Percentiles rank a stretch among this genome's conserved stretches.
phyloP scores from a whole-genome alignment of 2,888 invertebrate species.

The Phymatocera aterrima region DNA sequence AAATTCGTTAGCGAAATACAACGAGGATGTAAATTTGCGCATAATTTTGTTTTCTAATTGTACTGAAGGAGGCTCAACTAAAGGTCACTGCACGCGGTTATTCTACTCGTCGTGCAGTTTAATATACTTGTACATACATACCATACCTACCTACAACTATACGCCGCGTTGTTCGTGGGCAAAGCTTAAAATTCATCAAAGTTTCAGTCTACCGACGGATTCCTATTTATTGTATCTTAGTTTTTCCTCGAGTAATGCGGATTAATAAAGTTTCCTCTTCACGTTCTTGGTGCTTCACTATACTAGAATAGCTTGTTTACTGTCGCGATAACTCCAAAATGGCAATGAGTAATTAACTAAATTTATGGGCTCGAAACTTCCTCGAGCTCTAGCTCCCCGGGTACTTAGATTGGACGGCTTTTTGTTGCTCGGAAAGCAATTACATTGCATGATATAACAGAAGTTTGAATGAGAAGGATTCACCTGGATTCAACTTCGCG shows the following conservation, averaged over 20 bases:
- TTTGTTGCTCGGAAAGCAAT: conserved; percentile 35
- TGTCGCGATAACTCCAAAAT: conserved; percentile 34
- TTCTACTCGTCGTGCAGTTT: neutral
- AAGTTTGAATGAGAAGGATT: conserved; percentile 34
- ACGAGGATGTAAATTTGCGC: neutral
- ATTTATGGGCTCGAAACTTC: conserved; percentile 34
- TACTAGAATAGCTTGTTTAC: conserved; percentile 36
- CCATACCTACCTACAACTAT: neutral
- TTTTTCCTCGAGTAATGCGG: conserved; percentile 8
- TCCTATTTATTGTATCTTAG: conserved; percentile 10
- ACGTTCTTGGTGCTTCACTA: conserved; percentile 18
- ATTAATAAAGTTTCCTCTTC: conserved; percentile 31
- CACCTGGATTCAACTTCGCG: conserved; percentile 9
- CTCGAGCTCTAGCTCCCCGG: neutral
- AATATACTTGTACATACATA: too few species aligned
- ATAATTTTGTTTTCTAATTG: neutral
- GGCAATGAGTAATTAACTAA: conserved; percentile 36
- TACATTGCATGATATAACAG: conserved; percentile 32
- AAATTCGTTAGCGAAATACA: too few species aligned
- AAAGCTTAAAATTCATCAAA: conserved; percentile 4
- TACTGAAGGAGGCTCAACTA: neutral
- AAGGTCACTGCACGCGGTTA: neutral
- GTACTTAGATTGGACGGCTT: conserved; percentile 39
- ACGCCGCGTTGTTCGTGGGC: neutral
- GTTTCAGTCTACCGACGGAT: neutral